Percentiles rank a stretch among this genome's conserved stretches.
phyloP scores from a whole-genome alignment of 2,113 vertebrate genomes.

The Leiothrix lutea region DNA sequence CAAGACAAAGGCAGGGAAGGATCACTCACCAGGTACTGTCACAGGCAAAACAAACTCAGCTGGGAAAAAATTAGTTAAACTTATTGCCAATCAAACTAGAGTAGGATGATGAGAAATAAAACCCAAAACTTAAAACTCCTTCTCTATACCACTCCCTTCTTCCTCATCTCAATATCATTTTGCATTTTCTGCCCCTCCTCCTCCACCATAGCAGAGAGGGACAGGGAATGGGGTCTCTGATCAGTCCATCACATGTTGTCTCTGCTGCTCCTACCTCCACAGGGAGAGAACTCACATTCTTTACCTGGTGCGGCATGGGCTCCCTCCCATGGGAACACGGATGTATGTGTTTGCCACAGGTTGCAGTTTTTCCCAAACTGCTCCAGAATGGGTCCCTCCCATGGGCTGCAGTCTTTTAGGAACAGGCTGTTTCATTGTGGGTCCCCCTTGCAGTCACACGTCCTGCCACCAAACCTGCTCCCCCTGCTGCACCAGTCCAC shows the following conservation, averaged over 20 bases:
- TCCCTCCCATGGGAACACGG: fast-evolving
- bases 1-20: no score
- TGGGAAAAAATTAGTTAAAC: neutral
- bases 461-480: neutral
- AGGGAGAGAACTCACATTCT: neutral
- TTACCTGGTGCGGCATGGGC: neutral
- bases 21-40: neutral
- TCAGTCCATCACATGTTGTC: fast-evolving
- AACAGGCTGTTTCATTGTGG: neutral
- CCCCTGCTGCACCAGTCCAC: neutral
- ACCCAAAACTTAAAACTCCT: neutral
- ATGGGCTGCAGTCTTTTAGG: neutral
- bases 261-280: fast-evolving
- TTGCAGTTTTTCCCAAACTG: neutral
- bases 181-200: neutral
- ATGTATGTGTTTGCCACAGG: neutral
- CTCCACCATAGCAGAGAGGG: fast-evolving
- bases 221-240: neutral
- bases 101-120: neutral
- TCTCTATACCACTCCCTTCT: neutral
- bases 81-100: neutral
- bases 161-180: neutral
- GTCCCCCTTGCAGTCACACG: neutral
- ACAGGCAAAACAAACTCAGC: neutral
- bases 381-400: no score